Evolutionary conservation across 2,888 invertebrate species (phyloP).

Genomic region (Cyrtodaria siliqua): DNA sequence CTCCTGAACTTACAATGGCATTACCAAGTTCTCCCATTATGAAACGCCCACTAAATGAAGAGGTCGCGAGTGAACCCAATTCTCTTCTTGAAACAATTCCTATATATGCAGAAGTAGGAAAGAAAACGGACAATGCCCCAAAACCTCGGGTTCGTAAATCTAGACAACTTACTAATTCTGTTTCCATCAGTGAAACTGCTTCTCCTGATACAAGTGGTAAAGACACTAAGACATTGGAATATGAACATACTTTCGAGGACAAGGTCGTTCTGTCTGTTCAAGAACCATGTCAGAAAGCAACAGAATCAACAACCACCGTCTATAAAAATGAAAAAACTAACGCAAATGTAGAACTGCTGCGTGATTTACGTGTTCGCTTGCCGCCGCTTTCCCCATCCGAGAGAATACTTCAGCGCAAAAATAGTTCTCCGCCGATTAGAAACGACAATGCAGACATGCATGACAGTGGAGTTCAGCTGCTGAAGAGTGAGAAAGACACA

Average conservation of each 20-base stretch:
- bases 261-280: no score
- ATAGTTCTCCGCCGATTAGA: neutral
- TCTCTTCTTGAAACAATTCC: neutral
- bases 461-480: no score
- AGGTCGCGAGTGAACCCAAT: neutral
- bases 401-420: conserved; percentile 34
- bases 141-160: neutral
- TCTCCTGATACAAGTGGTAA: no score
- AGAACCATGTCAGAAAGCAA: no score
- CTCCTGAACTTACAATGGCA: neutral
- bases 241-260: no score
- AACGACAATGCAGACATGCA: no score
- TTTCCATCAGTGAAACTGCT: no score
- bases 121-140: neutral
- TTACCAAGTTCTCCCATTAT: conserved; percentile 5
- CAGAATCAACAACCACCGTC: neutral
- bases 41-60: neutral
- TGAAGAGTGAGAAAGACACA: no score
- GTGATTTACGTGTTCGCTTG: conserved; percentile 14
- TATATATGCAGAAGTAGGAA: conserved; percentile 6
- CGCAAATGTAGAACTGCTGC: conserved; percentile 2
- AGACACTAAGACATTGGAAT: no score
- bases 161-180: neutral
- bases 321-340: neutral
- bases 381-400: conserved; percentile 43